These are phyloP conservation scores for Gari tellinella DNA, from an alignment of 2,888 invertebrate species.

Conservation along the genomic window DNA sequence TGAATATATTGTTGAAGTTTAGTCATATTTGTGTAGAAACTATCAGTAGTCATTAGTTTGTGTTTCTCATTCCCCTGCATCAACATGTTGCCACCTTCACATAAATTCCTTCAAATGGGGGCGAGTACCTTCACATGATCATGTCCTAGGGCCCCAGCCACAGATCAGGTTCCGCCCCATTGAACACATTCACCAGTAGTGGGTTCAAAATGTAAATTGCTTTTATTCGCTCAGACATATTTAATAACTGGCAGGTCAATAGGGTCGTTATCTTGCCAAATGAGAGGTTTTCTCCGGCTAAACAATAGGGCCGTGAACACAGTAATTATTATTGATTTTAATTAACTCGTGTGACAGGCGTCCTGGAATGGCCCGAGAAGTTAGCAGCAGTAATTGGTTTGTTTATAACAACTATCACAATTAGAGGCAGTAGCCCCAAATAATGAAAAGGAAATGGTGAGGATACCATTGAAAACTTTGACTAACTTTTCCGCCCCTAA, in stretches of 20 bases:
- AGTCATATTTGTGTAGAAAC: no score
- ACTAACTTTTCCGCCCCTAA: no score
- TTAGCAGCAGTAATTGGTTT: constrained; percentile 43
- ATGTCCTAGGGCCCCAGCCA: constrained; percentile 6
- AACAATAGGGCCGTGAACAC: constrained; percentile 48
- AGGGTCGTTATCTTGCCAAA: constrained; percentile 41
- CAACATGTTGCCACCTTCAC: no score
- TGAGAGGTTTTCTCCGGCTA: constrained; percentile 34
- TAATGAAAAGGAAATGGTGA: constrained; percentile 10
- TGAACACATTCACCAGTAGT: constrained; percentile 12
- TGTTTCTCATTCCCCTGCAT: no score
- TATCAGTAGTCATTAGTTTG: no score
- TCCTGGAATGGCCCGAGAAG: constrained; percentile 34
- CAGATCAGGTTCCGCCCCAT: constrained; percentile 30
- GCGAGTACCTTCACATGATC: no score
- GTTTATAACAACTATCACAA: constrained; percentile 34
- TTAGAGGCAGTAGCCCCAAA: constrained; percentile 32
- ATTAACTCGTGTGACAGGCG: constrained; percentile 59
- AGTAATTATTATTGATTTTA: constrained; percentile 62
- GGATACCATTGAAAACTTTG: no score
- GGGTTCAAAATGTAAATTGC: constrained; percentile 25
- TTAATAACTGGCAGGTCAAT: constrained; percentile 40
- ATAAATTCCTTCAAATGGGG: no score
- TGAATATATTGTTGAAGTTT: no score
- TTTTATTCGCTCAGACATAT: constrained; percentile 31